phyloP scores from a whole-genome alignment of 1,140 invertebrate species.

The Saccostrea echinata region DNA sequence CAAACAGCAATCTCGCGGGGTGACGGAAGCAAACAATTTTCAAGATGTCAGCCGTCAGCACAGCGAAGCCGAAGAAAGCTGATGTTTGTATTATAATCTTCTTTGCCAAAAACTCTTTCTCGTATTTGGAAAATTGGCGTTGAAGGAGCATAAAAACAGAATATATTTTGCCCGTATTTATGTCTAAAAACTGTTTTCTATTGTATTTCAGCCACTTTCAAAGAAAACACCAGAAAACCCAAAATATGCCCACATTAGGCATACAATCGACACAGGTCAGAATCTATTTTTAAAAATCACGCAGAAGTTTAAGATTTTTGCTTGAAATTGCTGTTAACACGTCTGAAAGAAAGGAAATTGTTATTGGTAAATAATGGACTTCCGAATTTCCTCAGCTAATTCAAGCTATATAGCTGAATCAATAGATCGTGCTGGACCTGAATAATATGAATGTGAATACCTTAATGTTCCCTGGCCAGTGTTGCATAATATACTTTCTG shows the following conservation, averaged over 20 bases:
- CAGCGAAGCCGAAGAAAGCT: slow-evolving; percentile 59
- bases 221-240: slow-evolving; percentile 78
- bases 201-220: slow-evolving; percentile 73
- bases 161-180: neutral
- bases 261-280: slow-evolving; percentile 78
- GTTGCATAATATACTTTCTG: no score
- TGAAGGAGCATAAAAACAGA: neutral
- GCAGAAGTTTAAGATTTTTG: neutral
- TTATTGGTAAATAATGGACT: neutral
- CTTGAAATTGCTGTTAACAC: neutral
- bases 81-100: slow-evolving; percentile 57
- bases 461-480: no score
- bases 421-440: no score
- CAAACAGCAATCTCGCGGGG: slow-evolving; percentile 51
- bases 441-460: no score
- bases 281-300: neutral
- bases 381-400: neutral
- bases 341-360: neutral
- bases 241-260: slow-evolving; percentile 78
- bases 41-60: slow-evolving; percentile 68
- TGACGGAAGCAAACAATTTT: slow-evolving; percentile 63
- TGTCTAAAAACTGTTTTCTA: slow-evolving; percentile 7
- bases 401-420: no score
- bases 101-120: neutral
- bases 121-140: neutral